phyloP scores from a whole-genome alignment of 2,888 invertebrate species.

The Tryphoninae sp. region DNA sequence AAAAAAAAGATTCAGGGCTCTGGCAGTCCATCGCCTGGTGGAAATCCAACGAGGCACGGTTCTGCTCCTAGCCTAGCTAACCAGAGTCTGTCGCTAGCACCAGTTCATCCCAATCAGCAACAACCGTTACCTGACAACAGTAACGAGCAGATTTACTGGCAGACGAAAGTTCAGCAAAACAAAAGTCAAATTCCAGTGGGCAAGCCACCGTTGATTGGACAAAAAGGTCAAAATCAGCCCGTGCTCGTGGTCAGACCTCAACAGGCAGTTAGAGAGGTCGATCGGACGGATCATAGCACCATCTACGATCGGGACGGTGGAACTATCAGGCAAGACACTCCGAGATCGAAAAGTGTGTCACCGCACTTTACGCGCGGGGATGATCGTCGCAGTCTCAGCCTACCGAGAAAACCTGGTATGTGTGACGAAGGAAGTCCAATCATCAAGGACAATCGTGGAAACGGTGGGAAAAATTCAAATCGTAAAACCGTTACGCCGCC shows the following conservation, averaged over 20 bases:
- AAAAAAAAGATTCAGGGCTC: conserved; percentile 61
- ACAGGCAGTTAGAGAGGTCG: conserved; percentile 72
- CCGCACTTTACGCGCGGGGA: conserved; percentile 79
- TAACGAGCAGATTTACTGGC: conserved; percentile 70
- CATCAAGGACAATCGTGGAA: conserved; percentile 32
- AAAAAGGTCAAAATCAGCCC: conserved; percentile 76
- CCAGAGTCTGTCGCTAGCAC: conserved; percentile 59
- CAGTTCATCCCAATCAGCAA: conserved; percentile 38
- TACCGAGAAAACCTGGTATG: conserved; percentile 64
- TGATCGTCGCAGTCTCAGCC: conserved; percentile 80
- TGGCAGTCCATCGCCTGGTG: conserved; percentile 37
- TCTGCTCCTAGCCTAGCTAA: conserved; percentile 68
- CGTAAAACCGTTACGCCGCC: conserved; percentile 65
- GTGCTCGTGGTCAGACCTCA: conserved; percentile 77
- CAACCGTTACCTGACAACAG: conserved; percentile 41
- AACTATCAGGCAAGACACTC: conserved; percentile 52
- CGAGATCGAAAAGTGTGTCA: conserved; percentile 81
- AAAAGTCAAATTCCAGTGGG: conserved; percentile 67
- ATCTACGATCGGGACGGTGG: conserved; percentile 49
- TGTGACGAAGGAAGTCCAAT: conserved; percentile 56
- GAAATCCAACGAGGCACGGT: conserved; percentile 64
- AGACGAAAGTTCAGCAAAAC: conserved; percentile 60
- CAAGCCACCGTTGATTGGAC: conserved; percentile 74
- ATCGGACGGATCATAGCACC: conserved; percentile 37
- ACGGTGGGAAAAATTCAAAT: conserved; percentile 8